These are phyloP conservation scores for Lobophora halterata DNA, from an alignment of 2,888 invertebrate species.

Conservation along the genomic window DNA sequence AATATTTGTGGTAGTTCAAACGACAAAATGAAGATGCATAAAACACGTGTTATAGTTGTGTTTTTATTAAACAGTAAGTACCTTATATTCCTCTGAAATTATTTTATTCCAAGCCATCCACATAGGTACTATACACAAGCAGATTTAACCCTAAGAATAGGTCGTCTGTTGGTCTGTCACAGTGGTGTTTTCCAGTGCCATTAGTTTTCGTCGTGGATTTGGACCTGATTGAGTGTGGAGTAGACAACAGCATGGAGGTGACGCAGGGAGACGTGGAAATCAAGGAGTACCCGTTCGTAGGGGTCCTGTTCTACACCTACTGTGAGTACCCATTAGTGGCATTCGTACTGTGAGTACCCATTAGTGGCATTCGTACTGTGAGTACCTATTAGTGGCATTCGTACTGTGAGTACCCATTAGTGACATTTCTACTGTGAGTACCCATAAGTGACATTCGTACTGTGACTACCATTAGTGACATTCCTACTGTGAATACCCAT, in stretches of 20 bases:
- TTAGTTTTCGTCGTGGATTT: conserved; percentile 27
- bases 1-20: neutral
- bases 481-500: too few species aligned
- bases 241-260: conserved; percentile 40
- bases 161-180: too few species aligned
- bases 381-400: too few species aligned
- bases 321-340: too few species aligned
- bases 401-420: too few species aligned
- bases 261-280: conserved; percentile 39
- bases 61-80: conserved; percentile 13
- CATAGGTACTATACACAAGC: too few species aligned
- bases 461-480: too few species aligned
- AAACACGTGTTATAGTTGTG: neutral
- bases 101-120: too few species aligned
- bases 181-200: conserved; percentile 18
- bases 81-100: neutral
- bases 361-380: too few species aligned
- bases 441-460: too few species aligned
- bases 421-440: neutral
- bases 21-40: neutral
- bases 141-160: too few species aligned
- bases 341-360: too few species aligned
- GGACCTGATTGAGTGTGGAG: conserved; percentile 46
- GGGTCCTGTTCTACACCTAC: conserved; percentile 46
- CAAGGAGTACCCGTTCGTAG: conserved; percentile 48